Evolutionary conservation across 2,797 vertebrate species (phyloP).

Genomic region (Centroberyx gerrardi): DNA sequence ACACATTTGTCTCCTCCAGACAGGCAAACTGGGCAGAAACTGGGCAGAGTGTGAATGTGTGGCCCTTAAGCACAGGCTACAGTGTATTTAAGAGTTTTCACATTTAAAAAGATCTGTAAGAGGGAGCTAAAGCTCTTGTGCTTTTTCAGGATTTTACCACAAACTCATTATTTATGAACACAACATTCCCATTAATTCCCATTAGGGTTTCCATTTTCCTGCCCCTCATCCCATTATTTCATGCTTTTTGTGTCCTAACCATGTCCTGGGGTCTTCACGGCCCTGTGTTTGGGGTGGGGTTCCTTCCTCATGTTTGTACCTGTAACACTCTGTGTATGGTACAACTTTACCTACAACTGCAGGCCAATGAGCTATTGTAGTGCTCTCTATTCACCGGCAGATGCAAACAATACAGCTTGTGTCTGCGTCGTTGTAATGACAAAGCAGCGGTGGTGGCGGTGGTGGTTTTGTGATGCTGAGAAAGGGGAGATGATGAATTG

Average conservation of each 20-base stretch:
- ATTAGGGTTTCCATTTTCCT: constrained; percentile 13
- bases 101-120: constrained; percentile 17
- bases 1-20: constrained; percentile 1
- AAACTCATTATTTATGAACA: neutral
- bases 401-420: constrained; percentile 66
- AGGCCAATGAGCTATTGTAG: constrained; percentile 51
- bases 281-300: constrained; percentile 56
- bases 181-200: constrained; percentile 16
- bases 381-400: constrained; percentile 56
- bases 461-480: constrained; percentile 71
- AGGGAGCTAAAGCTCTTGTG: constrained; percentile 12
- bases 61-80: constrained; percentile 26
- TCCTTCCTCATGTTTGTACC: constrained; percentile 70
- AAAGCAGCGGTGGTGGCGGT: constrained; percentile 66
- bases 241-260: constrained; percentile 7
- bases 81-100: constrained; percentile 14
- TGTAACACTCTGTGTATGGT: constrained; percentile 48
- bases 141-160: constrained; percentile 11
- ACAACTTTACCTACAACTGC: constrained; percentile 55
- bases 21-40: too few species aligned
- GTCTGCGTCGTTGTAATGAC: constrained; percentile 78
- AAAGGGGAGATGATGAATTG: constrained; percentile 82
- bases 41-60: constrained; percentile 28
- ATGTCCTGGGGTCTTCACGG: constrained; percentile 46
- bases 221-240: constrained; percentile 11